phyloP scores from a whole-genome alignment of 2,113 vertebrate species.

The Siphamia tubifer region DNA sequence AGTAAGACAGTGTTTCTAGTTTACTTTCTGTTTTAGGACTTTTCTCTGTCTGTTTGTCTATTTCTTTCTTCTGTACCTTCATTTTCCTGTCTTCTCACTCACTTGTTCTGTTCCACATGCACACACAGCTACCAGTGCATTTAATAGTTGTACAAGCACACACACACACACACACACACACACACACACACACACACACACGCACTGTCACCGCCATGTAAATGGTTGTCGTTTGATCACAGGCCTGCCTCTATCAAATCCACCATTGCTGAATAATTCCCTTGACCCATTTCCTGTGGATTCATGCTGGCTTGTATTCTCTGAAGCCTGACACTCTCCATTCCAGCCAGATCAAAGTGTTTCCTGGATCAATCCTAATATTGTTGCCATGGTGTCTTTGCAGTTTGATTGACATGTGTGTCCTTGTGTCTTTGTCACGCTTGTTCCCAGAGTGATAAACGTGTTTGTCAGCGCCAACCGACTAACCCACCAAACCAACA shows the following conservation, averaged over 20 bases:
- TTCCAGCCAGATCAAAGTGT: constrained; percentile 63
- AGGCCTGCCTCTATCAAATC: constrained; percentile 54
- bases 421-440: constrained; percentile 55
- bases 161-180: background rate
- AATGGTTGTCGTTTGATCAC: constrained; percentile 64
- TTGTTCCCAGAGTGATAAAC: constrained; percentile 89
- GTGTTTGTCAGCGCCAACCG: constrained; percentile 97
- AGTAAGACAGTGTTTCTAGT: constrained; percentile 80
- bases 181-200: background rate
- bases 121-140: background rate
- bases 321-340: constrained; percentile 56
- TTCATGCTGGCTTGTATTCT: constrained; percentile 54
- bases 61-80: constrained; percentile 49
- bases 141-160: background rate
- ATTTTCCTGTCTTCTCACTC: constrained; percentile 2
- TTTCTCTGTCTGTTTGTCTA: constrained; percentile 76
- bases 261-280: constrained; percentile 63
- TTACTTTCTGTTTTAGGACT: constrained; percentile 9
- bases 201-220: constrained; percentile 33
- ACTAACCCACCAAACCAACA: constrained; percentile 99
- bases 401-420: constrained; percentile 50
- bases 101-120: background rate
- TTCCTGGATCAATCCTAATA: constrained; percentile 56
- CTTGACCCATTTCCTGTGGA: constrained; percentile 62
- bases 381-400: constrained; percentile 54